Evolutionary conservation across 2,797 vertebrate species (phyloP).

Genomic region (Lateolabrax maculatus): DNA sequence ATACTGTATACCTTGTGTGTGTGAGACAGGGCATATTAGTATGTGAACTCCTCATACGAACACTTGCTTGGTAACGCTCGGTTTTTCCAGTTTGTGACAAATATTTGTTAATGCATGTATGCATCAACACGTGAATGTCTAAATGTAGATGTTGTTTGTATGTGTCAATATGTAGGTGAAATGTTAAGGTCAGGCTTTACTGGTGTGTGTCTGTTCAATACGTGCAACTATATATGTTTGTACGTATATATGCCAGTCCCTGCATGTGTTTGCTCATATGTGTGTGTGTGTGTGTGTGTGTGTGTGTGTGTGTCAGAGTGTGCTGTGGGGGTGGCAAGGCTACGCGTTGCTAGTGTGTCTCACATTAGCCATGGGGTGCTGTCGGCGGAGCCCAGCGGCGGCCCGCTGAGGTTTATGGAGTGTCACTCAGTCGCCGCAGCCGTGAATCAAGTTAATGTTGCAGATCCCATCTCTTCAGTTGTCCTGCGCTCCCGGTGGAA

Average conservation of each 20-base stretch:
- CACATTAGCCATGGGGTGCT: constrained; percentile 83
- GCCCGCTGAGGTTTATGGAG: constrained; percentile 86
- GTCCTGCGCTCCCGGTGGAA: constrained; percentile 83
- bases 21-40: constrained; percentile 10
- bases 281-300: constrained; percentile 21
- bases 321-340: constrained; percentile 60
- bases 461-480: constrained; percentile 85
- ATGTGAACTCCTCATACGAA: constrained; percentile 29
- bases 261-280: constrained; percentile 2
- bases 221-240: constrained; percentile 27
- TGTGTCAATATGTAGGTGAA: constrained; percentile 54
- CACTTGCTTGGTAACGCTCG: no score
- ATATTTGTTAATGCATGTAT: constrained; percentile 40
- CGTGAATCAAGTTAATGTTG: constrained; percentile 88
- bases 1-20: no score
- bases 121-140: constrained; percentile 16
- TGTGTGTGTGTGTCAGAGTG: constrained; percentile 26
- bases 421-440: constrained; percentile 84
- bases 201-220: constrained; percentile 10
- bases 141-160: constrained; percentile 21
- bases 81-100: constrained; percentile 31
- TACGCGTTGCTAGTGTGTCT: constrained; percentile 71
- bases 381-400: constrained; percentile 73
- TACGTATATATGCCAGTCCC: constrained; percentile 22
- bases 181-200: constrained; percentile 34